These are phyloP conservation scores for Nymphalis c-album DNA, from an alignment of 2,888 invertebrate genomes.

Conservation along the genomic window DNA sequence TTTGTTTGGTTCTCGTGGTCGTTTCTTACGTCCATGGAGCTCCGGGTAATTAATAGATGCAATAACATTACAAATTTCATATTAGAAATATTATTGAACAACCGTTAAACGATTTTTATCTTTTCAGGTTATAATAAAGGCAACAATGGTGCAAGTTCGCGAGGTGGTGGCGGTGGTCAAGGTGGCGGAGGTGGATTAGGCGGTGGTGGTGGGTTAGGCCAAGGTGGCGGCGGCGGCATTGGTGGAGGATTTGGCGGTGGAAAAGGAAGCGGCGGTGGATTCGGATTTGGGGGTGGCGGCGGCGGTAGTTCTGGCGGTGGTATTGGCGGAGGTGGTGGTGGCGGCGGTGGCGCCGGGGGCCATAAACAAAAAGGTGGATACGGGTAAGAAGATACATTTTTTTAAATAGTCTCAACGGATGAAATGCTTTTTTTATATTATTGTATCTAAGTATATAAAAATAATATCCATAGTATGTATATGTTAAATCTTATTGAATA, in stretches of 20 bases:
- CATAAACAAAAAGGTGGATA: not conserved
- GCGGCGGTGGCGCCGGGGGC: slow-evolving; percentile 37
- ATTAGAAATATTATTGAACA: too few relatives aligned
- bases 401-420: not conserved
- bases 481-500: too few relatives aligned
- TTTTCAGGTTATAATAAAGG: slow-evolving; percentile 14
- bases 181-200: slow-evolving; percentile 31
- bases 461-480: too few relatives aligned
- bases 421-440: too few relatives aligned
- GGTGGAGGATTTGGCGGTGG: slow-evolving; percentile 38
- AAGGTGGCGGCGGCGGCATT: slow-evolving; percentile 24
- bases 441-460: too few relatives aligned
- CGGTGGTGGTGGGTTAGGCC: slow-evolving; percentile 29
- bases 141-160: slow-evolving; percentile 24
- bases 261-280: slow-evolving; percentile 39
- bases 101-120: not conserved
- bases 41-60: slow-evolving; percentile 55
- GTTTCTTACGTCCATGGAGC: slow-evolving; percentile 59
- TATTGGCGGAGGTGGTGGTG: slow-evolving; percentile 50
- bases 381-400: not conserved
- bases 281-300: slow-evolving; percentile 40
- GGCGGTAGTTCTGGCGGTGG: slow-evolving; percentile 41
- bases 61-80: not conserved
- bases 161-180: slow-evolving; percentile 23
- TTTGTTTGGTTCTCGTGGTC: slow-evolving; percentile 61